Percentiles rank a stretch among this genome's conserved stretches.
Evolutionary conservation across 2,888 invertebrate species (phyloP).

Genomic region (Lepidochitona cinerea): DNA sequence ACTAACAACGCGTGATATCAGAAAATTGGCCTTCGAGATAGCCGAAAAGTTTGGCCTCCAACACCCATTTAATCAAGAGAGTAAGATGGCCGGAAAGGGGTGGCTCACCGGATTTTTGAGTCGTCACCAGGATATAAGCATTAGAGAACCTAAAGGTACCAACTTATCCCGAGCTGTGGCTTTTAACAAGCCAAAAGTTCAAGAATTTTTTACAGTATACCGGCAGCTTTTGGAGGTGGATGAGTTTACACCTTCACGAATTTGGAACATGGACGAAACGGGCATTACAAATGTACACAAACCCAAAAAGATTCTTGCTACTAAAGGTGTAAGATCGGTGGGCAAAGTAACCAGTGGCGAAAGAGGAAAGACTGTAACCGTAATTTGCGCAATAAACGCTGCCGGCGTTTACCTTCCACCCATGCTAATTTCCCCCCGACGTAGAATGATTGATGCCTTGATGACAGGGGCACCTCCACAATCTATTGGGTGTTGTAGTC

Average conservation of each 20-base stretch:
- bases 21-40: too few species aligned
- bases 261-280: too few species aligned
- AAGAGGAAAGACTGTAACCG: conserved; percentile 25
- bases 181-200: too few species aligned
- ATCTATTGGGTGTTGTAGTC: conserved; percentile 49
- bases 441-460: too few species aligned
- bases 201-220: too few species aligned
- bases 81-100: neutral
- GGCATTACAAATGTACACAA: too few species aligned
- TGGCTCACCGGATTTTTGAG: neutral
- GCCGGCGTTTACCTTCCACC: conserved; percentile 37
- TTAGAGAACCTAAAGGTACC: neutral
- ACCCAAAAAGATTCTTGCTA: conserved; percentile 6
- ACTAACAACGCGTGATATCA: too few species aligned
- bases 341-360: too few species aligned
- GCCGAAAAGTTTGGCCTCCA: neutral
- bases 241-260: too few species aligned
- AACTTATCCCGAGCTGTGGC: neutral
- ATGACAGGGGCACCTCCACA: conserved; percentile 56
- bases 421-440: too few species aligned
- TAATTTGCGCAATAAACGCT: conserved; percentile 34
- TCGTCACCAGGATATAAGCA: neutral
- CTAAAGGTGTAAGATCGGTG: conserved; percentile 20
- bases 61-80: conserved; percentile 1
- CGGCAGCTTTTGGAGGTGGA: too few species aligned